phyloP scores from a whole-genome alignment of 2,797 vertebrate genomes.

The Hirundo rustica region DNA sequence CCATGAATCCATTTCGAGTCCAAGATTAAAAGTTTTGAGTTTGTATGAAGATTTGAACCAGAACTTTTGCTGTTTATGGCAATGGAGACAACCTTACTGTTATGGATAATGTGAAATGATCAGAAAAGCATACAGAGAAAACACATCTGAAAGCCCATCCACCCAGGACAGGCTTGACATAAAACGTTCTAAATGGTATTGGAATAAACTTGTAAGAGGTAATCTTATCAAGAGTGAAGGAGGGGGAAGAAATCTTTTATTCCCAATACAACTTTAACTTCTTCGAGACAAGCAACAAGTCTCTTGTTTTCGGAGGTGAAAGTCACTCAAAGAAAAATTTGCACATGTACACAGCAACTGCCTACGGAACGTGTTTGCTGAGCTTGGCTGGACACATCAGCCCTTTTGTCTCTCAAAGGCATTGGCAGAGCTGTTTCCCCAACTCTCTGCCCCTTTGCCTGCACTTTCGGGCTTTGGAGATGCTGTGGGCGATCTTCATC shows the following conservation, averaged over 20 bases:
- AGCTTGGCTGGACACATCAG: background rate
- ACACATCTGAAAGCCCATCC: background rate
- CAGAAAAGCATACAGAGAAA: background rate
- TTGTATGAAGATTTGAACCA: background rate
- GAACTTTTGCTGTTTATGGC: background rate
- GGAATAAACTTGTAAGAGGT: background rate
- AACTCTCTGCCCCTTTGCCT: background rate
- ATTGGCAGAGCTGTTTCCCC: background rate
- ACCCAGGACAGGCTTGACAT: slow-evolving; percentile 11
- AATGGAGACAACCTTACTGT: background rate
- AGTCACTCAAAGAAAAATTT: background rate
- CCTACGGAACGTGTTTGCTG: background rate
- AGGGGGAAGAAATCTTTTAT: slow-evolving; percentile 7
- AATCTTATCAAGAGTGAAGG: slow-evolving; percentile 54
- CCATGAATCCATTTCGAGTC: slow-evolving; percentile 4
- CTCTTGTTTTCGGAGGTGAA: background rate
- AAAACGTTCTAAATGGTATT: background rate
- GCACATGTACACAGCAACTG: background rate
- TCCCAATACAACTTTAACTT: slow-evolving; percentile 47
- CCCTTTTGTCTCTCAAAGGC: background rate
- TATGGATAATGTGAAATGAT: slow-evolving; percentile 53
- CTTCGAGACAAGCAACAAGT: slow-evolving; percentile 1
- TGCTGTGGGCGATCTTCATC: background rate
- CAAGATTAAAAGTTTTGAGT: slow-evolving; percentile 17
- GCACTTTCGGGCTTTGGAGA: background rate